Base-by-base conservation (phyloP, 2,797 vertebrate genomes). In the Lutjanus campechanus region DNA sequence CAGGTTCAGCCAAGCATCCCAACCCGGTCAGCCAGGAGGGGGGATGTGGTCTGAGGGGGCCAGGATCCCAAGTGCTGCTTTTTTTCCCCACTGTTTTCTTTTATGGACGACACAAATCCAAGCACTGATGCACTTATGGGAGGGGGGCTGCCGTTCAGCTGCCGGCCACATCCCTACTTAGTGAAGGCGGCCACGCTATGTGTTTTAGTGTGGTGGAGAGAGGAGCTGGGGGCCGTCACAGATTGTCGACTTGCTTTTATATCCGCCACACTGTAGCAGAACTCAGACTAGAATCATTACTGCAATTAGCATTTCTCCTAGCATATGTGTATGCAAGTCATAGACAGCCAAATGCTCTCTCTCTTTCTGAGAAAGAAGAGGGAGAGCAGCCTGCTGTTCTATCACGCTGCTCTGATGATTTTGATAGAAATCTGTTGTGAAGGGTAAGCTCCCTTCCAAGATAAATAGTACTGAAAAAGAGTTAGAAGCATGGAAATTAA, bases 1-100 rank as follows among this genome's bases (percentile, higher is more conserved):
- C 85, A 88, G 78, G 82, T 76, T 87, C 89, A 89, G 76, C 84
- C 91, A 91, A 91, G 88, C 89, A 89, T 90, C 82, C 65, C 75
- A 84, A 73, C 74, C 50, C 59, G 11, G 85, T 83, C 86, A 84
- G 80, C 75, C 58, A 51, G 69, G 58, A 60, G 75, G 70, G 76
- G 80, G 76, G 69, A 61, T 56, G 65, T 67, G 61, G 74, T 76
- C 53, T 58, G 77, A 51, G 41, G 80, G 79, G 81, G 56, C 17
- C 36, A 77, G 75, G 66, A 86, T 73, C 56, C 65, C 51, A 69
- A 80, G 76, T 67, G 69, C 73, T 56, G 55, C 70, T 77, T 56
- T 77, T 56, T 36, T n/a, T 79, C n/a, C 74, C 68, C 64, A 73
- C 64, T 75, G 77, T 83, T 83, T 75, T 88, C 87, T 86, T 90